Conservation (phyloP, 2,113 vertebrate genomes). For the Lampris megalopsis region DNA sequence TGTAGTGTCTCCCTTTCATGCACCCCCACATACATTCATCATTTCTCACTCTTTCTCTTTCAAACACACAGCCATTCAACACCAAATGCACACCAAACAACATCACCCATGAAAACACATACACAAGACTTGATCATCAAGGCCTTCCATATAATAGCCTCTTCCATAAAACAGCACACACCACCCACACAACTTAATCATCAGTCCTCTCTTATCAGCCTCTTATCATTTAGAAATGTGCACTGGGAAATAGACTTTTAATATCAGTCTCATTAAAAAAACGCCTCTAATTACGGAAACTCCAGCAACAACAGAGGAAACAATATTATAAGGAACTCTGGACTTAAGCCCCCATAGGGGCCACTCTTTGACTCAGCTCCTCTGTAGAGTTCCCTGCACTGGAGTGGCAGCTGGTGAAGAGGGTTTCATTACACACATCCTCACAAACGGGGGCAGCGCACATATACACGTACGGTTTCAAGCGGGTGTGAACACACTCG, state of each 20-base stretch:
- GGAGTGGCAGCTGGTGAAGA: constrained; percentile 37
- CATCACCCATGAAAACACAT: not conserved
- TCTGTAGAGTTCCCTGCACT: constrained; percentile 15
- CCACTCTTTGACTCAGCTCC: not conserved
- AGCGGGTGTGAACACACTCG: not conserved
- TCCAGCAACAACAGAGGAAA: constrained; percentile 59
- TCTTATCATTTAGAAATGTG: constrained; percentile 59
- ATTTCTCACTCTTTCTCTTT: constrained; percentile 24
- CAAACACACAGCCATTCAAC: constrained; percentile 53
- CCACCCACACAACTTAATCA: constrained; percentile 47
- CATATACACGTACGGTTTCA: not conserved
- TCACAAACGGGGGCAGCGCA: not conserved
- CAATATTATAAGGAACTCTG: constrained; percentile 51
- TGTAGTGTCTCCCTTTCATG: too few relatives aligned
- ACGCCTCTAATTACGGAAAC: constrained; percentile 56
- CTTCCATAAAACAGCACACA: constrained; percentile 52
- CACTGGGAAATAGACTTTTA: constrained; percentile 48
- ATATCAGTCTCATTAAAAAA: constrained; percentile 69
- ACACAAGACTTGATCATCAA: constrained; percentile 61
- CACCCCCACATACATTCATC: too few relatives aligned
- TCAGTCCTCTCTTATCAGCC: constrained; percentile 36
- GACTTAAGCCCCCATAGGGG: constrained; percentile 39
- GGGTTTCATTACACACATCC: constrained; percentile 23
- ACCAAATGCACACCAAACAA: too few relatives aligned
- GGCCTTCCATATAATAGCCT: constrained; percentile 58